Evolutionary conservation across 1,140 invertebrate species (phyloP).

Genomic region (Reticulitermes speratus): DNA sequence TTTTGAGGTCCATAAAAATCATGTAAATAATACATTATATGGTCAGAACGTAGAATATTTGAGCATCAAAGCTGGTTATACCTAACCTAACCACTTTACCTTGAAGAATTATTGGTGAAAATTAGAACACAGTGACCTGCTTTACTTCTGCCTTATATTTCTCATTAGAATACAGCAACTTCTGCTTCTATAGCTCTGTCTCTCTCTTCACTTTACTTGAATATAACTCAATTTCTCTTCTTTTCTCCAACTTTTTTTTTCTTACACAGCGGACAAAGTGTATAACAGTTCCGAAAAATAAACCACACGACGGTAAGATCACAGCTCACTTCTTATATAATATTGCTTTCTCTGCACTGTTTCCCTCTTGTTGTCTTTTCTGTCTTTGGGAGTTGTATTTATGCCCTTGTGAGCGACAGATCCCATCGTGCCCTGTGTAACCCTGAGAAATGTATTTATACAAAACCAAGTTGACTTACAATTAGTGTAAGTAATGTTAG

Average conservation of each 20-base stretch:
- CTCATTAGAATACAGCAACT: neutral
- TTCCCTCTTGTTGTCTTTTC: neutral
- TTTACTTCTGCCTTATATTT: neutral
- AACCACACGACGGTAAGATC: constrained; percentile 31
- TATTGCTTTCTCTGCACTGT: constrained; percentile 18
- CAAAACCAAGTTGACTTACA: neutral
- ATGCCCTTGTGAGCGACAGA: neutral
- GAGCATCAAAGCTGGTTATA: too few species aligned
- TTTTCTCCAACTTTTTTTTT: constrained; percentile 35
- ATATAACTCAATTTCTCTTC: constrained; percentile 31
- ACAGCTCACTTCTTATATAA: neutral
- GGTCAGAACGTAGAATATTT: too few species aligned
- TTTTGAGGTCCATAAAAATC: too few species aligned
- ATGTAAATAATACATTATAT: too few species aligned
- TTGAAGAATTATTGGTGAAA: too few species aligned
- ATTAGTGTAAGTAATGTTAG: neutral
- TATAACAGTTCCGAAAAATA: constrained; percentile 33
- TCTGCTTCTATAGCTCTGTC: neutral
- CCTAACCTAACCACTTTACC: too few species aligned
- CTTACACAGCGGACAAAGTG: constrained; percentile 37
- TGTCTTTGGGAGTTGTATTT: neutral
- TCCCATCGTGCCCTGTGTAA: neutral
- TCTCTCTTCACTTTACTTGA: constrained; percentile 28
- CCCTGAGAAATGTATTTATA: neutral
- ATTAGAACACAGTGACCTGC: too few species aligned